phyloP scores from a whole-genome alignment of 1,140 invertebrate species.

The Episyrphus balteatus region DNA sequence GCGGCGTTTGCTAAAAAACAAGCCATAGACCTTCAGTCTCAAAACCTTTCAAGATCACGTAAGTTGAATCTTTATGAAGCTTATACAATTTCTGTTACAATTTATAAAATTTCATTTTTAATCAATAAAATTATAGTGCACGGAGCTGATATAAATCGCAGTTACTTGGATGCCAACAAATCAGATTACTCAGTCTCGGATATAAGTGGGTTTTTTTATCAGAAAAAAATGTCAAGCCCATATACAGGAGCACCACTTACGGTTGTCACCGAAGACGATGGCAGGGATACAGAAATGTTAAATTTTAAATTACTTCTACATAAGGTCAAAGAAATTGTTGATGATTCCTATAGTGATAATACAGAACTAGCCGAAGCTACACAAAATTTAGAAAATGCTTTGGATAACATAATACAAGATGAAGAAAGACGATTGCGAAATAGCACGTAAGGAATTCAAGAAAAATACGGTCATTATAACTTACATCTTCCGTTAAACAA shows the following conservation, averaged over 20 bases:
- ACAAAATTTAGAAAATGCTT: constrained; percentile 29
- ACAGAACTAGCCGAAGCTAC: constrained; percentile 30
- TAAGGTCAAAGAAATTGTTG: constrained; percentile 34
- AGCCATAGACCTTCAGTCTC: neutral
- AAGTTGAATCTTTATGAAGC: neutral
- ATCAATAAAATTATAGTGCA: constrained; percentile 16
- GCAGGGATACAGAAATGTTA: constrained; percentile 26
- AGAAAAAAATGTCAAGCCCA: constrained; percentile 4
- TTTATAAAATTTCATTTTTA: neutral
- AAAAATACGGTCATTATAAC: no score
- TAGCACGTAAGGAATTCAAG: constrained; percentile 8
- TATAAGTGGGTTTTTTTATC: constrained; percentile 30
- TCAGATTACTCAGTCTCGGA: constrained; percentile 32
- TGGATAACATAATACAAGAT: constrained; percentile 28
- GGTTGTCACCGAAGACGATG: constrained; percentile 3
- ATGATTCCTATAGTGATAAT: constrained; percentile 35
- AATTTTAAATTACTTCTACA: constrained; percentile 28
- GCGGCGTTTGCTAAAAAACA: neutral
- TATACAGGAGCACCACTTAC: constrained; percentile 9
- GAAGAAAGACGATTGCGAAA: constrained; percentile 24
- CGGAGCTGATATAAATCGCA: constrained; percentile 32
- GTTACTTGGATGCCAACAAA: constrained; percentile 33
- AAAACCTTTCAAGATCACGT: constrained; percentile 32
- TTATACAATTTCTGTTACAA: neutral
- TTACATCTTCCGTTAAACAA: no score